A percentile compares a stretch with the other conserved stretches of the same genome.
These are phyloP conservation scores for Bos javanicus DNA, from an alignment of 2,113 vertebrate species.

Conservation along the genomic window DNA sequence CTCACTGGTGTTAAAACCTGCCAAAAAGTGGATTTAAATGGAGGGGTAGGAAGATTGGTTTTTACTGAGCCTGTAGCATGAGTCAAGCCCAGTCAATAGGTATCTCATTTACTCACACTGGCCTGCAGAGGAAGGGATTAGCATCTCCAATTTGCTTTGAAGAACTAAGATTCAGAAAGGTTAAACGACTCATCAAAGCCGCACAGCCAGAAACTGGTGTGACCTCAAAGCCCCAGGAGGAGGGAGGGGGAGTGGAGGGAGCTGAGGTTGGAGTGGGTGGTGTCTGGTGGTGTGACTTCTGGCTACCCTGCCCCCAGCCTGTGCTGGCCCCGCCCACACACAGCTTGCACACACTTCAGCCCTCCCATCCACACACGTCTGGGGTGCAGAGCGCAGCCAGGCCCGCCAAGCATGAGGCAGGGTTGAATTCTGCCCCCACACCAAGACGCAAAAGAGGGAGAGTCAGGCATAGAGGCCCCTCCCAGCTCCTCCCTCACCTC, in stretches of 20 bases:
- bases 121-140: background rate
- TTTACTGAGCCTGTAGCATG: background rate
- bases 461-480: background rate
- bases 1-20: background rate
- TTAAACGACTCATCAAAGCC: background rate
- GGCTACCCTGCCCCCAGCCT: background rate
- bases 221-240: background rate
- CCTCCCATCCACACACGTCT: background rate
- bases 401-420: background rate
- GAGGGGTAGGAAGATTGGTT: background rate
- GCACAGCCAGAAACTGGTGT: background rate
- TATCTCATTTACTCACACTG: background rate
- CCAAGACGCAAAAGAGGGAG: background rate
- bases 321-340: background rate
- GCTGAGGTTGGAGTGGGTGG: background rate
- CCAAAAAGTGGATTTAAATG: background rate
- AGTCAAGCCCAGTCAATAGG: background rate
- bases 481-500: background rate
- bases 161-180: background rate
- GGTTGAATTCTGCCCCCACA: background rate
- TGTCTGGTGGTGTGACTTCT: background rate
- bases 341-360: fast-evolving
- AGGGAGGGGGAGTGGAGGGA: background rate
- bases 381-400: background rate
- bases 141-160: background rate